Conservation (phyloP, 2,797 vertebrate species). For the Coregonus ussuriensis region DNA sequence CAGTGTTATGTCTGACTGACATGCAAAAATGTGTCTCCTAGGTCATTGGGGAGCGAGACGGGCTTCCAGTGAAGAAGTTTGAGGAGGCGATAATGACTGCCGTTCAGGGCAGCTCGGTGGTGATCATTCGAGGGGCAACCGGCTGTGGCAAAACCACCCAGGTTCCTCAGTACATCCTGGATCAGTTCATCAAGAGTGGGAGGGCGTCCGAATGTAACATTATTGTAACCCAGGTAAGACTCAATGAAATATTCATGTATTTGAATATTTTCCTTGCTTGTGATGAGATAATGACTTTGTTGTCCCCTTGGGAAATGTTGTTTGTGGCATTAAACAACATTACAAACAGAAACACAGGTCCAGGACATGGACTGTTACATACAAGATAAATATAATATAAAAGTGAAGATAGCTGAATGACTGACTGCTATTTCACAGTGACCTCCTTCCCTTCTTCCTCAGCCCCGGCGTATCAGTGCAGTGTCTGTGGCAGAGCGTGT, state of each 20-base stretch:
- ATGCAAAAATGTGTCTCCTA: slow-evolving; percentile 41
- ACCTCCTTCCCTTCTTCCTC: slow-evolving; percentile 1
- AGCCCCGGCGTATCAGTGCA: slow-evolving; percentile 95
- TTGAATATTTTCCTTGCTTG: background rate
- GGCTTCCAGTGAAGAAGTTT: slow-evolving; percentile 92
- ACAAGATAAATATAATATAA: background rate
- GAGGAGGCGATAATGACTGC: slow-evolving; percentile 83
- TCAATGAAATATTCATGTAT: background rate
- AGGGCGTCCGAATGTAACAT: slow-evolving; percentile 90
- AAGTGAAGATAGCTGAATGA: background rate
- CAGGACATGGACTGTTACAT: background rate
- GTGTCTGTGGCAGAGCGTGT: slow-evolving; percentile 95
- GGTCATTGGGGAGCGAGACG: slow-evolving; percentile 80
- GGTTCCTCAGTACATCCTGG: slow-evolving; percentile 95
- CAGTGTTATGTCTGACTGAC: background rate
- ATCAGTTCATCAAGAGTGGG: slow-evolving; percentile 79
- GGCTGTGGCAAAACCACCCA: slow-evolving; percentile 98
- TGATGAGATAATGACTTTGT: background rate
- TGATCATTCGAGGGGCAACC: slow-evolving; percentile 92
- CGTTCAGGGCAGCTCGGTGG: slow-evolving; percentile 78
- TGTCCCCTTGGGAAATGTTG: background rate
- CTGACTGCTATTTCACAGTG: background rate
- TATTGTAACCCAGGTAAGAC: slow-evolving; percentile 91
- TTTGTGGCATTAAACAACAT: background rate
- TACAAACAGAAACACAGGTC: background rate